These are phyloP conservation scores for Rhea americana DNA, from an alignment of 2,113 vertebrate genomes.

Conservation along the genomic window DNA sequence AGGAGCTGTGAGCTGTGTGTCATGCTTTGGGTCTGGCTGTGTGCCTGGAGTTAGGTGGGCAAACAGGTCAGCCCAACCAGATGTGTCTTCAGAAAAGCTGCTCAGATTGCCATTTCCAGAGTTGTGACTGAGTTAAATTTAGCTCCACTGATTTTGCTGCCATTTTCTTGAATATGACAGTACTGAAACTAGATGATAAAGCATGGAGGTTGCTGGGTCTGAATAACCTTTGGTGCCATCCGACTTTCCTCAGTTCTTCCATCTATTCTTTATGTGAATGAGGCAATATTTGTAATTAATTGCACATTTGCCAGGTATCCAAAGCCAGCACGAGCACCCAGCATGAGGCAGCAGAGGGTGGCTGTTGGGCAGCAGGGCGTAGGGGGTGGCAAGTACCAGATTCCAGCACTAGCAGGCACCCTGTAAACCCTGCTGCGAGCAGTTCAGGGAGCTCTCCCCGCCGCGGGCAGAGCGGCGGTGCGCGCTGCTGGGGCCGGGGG, in stretches of 20 bases:
- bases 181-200: background rate
- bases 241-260: background rate
- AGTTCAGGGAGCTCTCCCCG: background rate
- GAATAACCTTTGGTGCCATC: background rate
- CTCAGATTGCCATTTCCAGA: background rate
- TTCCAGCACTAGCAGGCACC: accelerated
- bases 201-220: background rate
- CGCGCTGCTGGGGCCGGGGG: too few species aligned
- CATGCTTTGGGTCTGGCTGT: background rate
- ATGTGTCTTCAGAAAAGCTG: background rate
- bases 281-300: background rate
- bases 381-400: background rate
- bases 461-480: too few species aligned
- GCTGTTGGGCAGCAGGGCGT: background rate
- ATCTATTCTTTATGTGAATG: background rate
- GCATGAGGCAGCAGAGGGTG: background rate
- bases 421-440: background rate
- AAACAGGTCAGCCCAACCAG: background rate
- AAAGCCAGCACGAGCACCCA: background rate
- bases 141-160: background rate
- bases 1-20: background rate
- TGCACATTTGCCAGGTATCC: background rate
- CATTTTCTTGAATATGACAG: background rate
- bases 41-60: background rate
- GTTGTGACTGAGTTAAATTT: background rate